Evolutionary conservation across 1,140 invertebrate species (phyloP), one percentile per base, ranked within the genome.

Genomic region (Leptinotarsa texana): DNA sequence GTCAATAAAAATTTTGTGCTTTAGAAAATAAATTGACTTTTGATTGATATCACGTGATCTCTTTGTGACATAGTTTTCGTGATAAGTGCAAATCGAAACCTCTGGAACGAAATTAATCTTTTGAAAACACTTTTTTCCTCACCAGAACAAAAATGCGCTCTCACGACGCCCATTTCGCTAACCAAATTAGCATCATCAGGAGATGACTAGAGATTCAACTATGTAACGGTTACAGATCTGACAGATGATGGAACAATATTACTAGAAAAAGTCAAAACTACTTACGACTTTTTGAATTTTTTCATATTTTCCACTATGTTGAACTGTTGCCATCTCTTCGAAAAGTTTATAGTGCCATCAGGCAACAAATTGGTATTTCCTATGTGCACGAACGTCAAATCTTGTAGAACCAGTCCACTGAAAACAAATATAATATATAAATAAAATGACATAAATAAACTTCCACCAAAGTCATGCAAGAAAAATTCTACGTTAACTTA

Each of bases 241-340:
- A 77, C 21, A 76, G n/a, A 65, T 63, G 18, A 18, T 18, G 17
- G 61, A 68, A 22, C 17, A 42, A 49, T 65, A 71, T 63, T 17
- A 57, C 17, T 8, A 13, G 17, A 57, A 15, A 18, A 57, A 57
- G 33, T 42, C 8, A 15, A 57, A 57, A 57, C 17, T 74, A 89
- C 88, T 88, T 87, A 97, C 96, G 94, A 93, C 88, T 96, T 96
- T 83, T 96, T 95, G 86, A 98, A 99, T 83, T 95, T 90, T 83
- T 97, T 95, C 94, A 99, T 97, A 84, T 96, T 97, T 85, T 98
- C 96, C 81, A 99, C 92, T 79, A 99, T 98, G 83, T 97, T 94
- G 85, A 96, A 98, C 86, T 98, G 97, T 85, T 99, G 97, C 96
- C 97, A 99, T 79, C 97, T 88, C 87, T 99, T 99, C 2, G 95